These are phyloP conservation scores for Solenopsis fugax DNA, from an alignment of 1,140 invertebrate species.

Conservation along the genomic window DNA sequence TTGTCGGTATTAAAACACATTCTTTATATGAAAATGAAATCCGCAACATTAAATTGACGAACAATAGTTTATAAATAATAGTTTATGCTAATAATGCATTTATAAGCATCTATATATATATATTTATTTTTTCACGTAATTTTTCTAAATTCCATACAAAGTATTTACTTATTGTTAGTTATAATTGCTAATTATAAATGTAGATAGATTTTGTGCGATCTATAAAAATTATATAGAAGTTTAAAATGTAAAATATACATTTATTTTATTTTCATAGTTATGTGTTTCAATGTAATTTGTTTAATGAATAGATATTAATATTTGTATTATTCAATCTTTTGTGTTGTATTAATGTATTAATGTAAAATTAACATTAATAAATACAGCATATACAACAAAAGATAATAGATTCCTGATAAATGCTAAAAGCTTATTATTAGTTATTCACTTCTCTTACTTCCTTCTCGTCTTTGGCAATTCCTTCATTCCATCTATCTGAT, in stretches of 20 bases:
- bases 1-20: too few species aligned
- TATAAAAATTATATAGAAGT: background rate
- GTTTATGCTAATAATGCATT: background rate
- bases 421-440: background rate
- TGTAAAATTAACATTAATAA: too few species aligned
- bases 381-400: too few species aligned
- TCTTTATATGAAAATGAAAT: too few species aligned
- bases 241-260: background rate
- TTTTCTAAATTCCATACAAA: background rate
- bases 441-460: background rate
- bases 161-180: background rate
- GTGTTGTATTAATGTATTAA: too few species aligned
- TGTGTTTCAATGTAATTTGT: too few species aligned
- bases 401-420: too few species aligned
- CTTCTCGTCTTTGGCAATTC: background rate
- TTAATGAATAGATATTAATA: too few species aligned
- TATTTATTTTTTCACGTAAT: background rate
- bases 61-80: too few species aligned
- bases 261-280: too few species aligned
- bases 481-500: background rate
- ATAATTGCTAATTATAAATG: background rate
- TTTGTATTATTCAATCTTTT: too few species aligned
- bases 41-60: too few species aligned
- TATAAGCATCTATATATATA: conserved; percentile 5
- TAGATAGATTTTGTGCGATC: background rate